A percentile compares a stretch with the other conserved stretches of the same genome.
Evolutionary conservation across 2,888 invertebrate genomes (phyloP).

Genomic region (Cinara cedri): DNA sequence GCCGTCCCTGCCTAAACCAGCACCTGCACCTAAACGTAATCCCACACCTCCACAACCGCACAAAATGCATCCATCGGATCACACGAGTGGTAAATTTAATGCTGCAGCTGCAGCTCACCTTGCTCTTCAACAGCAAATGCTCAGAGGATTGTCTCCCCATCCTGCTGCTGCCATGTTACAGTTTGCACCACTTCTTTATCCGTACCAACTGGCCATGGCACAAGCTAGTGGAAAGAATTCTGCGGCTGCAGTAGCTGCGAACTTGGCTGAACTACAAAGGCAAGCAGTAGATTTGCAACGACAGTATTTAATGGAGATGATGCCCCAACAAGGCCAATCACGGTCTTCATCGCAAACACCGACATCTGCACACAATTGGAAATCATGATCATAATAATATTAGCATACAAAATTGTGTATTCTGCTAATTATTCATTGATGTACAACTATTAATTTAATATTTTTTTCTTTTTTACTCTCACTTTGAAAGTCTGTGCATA

Average conservation of each 20-base stretch:
- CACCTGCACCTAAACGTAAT: constrained; percentile 60
- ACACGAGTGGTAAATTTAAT: constrained; percentile 60
- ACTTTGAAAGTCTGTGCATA: too few species aligned
- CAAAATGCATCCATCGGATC: constrained; percentile 52
- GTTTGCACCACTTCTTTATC: constrained; percentile 85
- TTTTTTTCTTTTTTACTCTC: constrained; percentile 7
- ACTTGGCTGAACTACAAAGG: constrained; percentile 79
- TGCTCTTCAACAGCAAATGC: constrained; percentile 60
- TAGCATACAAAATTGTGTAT: not conserved
- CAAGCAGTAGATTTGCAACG: constrained; percentile 85
- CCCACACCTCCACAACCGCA: constrained; percentile 59
- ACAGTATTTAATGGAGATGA: constrained; percentile 96
- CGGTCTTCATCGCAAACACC: constrained; percentile 58
- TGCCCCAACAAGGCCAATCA: constrained; percentile 67
- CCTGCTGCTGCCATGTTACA: constrained; percentile 87
- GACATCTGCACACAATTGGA: constrained; percentile 66
- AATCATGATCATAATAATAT: constrained; percentile 66
- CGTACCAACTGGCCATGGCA: constrained; percentile 78
- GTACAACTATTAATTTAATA: constrained; percentile 9
- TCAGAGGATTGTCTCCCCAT: constrained; percentile 63
- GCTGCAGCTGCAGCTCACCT: constrained; percentile 72
- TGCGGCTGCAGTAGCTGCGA: constrained; percentile 64
- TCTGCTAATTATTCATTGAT: not conserved
- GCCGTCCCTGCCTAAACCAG: constrained; percentile 62
- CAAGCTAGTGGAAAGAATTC: constrained; percentile 64